These are phyloP conservation scores for Martes martes DNA, from an alignment of 2,113 vertebrate genomes.

Conservation along the genomic window DNA sequence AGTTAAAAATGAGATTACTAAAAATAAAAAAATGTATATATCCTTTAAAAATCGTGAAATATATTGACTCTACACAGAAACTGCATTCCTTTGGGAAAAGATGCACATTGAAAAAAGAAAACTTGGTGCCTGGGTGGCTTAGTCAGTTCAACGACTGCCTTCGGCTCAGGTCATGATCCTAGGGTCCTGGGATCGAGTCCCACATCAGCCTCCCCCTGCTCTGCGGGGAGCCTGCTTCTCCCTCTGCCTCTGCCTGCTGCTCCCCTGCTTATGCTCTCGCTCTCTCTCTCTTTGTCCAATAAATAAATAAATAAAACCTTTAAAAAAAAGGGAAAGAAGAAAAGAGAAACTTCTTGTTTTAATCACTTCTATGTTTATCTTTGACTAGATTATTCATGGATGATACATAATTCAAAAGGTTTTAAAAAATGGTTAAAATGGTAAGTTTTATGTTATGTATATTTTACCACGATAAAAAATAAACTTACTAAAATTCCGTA, in stretches of 20 bases:
- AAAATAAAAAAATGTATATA: background rate
- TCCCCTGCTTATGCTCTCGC: too few species aligned
- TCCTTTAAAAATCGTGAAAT: background rate
- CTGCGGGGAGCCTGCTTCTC: too few species aligned
- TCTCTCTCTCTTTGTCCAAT: too few species aligned
- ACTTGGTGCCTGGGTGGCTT: background rate
- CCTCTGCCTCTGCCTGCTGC: too few species aligned
- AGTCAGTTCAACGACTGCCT: too few species aligned
- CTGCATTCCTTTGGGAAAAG: background rate
- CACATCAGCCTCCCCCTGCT: too few species aligned
- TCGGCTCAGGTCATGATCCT: too few species aligned
- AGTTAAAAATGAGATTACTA: background rate
- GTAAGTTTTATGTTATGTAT: background rate
- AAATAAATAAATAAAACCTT: too few species aligned
- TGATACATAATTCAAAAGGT: background rate
- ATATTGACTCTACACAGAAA: background rate
- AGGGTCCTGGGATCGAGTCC: too few species aligned
- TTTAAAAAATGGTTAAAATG: background rate
- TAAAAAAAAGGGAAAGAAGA: too few species aligned
- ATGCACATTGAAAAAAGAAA: background rate
- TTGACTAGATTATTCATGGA: background rate
- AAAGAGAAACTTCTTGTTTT: background rate
- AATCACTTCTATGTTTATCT: background rate
- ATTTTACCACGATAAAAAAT: background rate
- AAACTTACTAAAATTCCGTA: background rate